phyloP scores from a whole-genome alignment of 1,140 invertebrate genomes.

The Bicyclus anynana region DNA sequence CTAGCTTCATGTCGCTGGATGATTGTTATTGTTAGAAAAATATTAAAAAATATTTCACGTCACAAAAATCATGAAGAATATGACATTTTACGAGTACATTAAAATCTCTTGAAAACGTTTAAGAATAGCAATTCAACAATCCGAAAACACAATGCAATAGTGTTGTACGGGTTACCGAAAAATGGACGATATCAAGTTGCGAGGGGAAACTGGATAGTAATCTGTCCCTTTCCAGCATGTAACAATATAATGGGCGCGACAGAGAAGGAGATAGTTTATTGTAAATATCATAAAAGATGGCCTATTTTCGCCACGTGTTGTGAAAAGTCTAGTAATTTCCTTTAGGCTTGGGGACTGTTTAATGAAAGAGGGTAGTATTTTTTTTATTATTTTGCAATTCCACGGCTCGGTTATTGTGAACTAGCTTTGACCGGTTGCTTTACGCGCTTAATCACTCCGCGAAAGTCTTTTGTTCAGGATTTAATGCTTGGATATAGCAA shows the following conservation, averaged over 20 bases:
- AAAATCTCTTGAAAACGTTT: conserved; percentile 7
- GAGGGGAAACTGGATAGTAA: conserved; percentile 21
- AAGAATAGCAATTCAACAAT: conserved; percentile 9
- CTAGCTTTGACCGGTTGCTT: neutral
- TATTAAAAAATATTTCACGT: conserved; percentile 10
- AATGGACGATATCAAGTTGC: conserved; percentile 25
- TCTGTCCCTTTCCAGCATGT: conserved; percentile 34
- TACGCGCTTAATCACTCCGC: neutral
- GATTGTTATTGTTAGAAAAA: too few relatives aligned
- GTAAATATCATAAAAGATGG: conserved; percentile 52
- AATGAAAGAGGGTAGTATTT: conserved; percentile 25
- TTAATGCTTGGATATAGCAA: neutral
- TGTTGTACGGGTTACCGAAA: conserved; percentile 17
- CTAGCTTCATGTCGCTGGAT: too few relatives aligned
- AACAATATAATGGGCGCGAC: conserved; percentile 28
- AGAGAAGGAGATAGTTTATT: conserved; percentile 36
- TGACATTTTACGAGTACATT: conserved; percentile 5
- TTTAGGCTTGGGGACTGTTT: conserved; percentile 23
- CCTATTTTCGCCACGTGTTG: conserved; percentile 58
- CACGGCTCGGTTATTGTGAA: neutral
- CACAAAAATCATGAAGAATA: conserved; percentile 17
- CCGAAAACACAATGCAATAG: conserved; percentile 19
- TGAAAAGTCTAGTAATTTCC: conserved; percentile 40
- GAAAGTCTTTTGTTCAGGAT: neutral
- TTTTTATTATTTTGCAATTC: conserved; percentile 10